Base-by-base conservation (phyloP, 1,140 invertebrate species). In the Eupeodes corollae region DNA sequence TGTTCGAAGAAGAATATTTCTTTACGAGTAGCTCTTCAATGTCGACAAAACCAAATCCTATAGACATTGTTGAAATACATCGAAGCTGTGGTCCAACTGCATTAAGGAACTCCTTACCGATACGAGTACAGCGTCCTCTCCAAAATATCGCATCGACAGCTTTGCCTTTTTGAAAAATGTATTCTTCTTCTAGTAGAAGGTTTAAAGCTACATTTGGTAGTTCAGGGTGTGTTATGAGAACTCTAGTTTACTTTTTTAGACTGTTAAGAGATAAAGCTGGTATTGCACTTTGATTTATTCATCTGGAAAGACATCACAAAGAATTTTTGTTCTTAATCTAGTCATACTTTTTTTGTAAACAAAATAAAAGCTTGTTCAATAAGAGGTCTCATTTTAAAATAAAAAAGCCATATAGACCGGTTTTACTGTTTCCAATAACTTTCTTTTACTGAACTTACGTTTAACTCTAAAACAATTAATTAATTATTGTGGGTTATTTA, bases 41-140 rank as follows among this genome's bases (percentile, higher is more conserved):
- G 65, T 88, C 79, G 33, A 91, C 76, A 59, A 86, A 87, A 59
- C 91, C 86, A 58, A 82, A 75, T 42, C 65, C 94, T 11, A 94
- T 93, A 1, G 91, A 95, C 78, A 93, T 88, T 6, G 92, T 93
- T 1, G 79, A 81, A 19, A 97, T 76, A 1, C 91, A 83, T 70
- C 88, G 88, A 40, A 94, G 63, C 38, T 79, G 74, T 9, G 79
- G 70, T 32, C 89, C 91, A 65, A 76, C 74, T 0, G 74, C 70
- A 55, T 85, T n/a, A n/a, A 93, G 52, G 8, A 88, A 54, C 57
- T 89, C 82, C 11, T 78, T 72, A 62, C 94, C 79, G 53, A 89
- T 79, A 50, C 75, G 75, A 46, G 83, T 79, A 8, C 8, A 26
- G n/a, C 80, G 79, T 13, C 84, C 56, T 18, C 78, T 57, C 70